These are phyloP conservation scores for Leucozona laternaria DNA, from an alignment of 2,888 invertebrate genomes.

Conservation along the genomic window DNA sequence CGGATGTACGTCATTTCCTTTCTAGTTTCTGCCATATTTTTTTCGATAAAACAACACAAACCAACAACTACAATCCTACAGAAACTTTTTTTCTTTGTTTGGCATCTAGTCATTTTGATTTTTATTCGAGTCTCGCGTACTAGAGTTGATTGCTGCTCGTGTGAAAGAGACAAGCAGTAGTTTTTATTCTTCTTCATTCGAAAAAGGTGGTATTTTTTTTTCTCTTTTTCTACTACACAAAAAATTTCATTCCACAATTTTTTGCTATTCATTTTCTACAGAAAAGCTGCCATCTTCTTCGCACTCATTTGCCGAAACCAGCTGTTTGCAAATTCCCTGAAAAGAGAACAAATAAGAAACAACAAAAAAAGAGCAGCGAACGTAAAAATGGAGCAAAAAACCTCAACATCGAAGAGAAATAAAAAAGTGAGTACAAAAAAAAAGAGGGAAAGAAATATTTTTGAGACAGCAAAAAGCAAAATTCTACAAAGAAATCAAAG, in stretches of 20 bases:
- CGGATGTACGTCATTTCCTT: neutral
- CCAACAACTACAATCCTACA: neutral
- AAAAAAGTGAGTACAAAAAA: slow-evolving; percentile 56
- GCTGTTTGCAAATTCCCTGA: slow-evolving; percentile 41
- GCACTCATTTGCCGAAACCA: slow-evolving; percentile 34
- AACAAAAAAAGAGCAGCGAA: slow-evolving; percentile 29
- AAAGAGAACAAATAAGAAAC: slow-evolving; percentile 49
- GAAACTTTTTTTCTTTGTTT: neutral
- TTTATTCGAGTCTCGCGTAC: neutral
- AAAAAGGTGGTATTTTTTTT: slow-evolving; percentile 27
- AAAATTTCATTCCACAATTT: neutral
- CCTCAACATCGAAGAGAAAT: slow-evolving; percentile 57
- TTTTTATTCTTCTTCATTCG: neutral
- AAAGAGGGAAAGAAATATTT: slow-evolving; percentile 1
- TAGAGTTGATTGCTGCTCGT: neutral
- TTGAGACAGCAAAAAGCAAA: slow-evolving; percentile 27
- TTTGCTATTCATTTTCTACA: slow-evolving; percentile 3
- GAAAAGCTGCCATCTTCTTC: slow-evolving; percentile 18
- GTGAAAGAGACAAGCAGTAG: slow-evolving; percentile 16
- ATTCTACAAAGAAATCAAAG: slow-evolving; percentile 31
- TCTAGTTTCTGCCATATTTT: neutral
- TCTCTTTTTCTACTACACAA: slow-evolving; percentile 9
- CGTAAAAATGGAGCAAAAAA: slow-evolving; percentile 66
- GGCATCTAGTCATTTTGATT: neutral
- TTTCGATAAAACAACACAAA: neutral